phyloP scores from a whole-genome alignment of 2,888 invertebrate species.

The Drosophila paramelanica region DNA sequence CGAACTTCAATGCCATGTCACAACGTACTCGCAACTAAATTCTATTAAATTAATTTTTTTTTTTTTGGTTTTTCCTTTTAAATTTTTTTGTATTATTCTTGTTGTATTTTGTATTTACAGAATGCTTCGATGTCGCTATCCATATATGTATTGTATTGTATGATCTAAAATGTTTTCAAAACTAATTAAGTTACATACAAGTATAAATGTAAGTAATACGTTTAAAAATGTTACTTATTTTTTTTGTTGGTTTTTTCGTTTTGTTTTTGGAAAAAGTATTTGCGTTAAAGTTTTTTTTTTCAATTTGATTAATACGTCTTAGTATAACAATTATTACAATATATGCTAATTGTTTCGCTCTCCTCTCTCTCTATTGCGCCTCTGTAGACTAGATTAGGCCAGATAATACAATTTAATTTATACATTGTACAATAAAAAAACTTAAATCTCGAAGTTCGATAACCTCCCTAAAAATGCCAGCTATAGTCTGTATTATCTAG shows the following conservation, averaged over 20 bases:
- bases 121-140: slow-evolving; percentile 80
- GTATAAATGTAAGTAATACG: slow-evolving; percentile 76
- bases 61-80: slow-evolving; percentile 24
- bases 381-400: slow-evolving; percentile 19
- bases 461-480: slow-evolving; percentile 46
- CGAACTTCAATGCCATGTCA: slow-evolving; percentile 25
- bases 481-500: slow-evolving; percentile 42
- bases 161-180: slow-evolving; percentile 80
- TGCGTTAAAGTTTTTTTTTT: slow-evolving; percentile 50
- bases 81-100: slow-evolving; percentile 22
- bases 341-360: slow-evolving; percentile 68
- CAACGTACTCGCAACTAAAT: slow-evolving; percentile 46
- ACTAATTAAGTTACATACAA: slow-evolving; percentile 74
- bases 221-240: slow-evolving; percentile 71
- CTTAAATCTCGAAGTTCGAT: slow-evolving; percentile 20
- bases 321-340: slow-evolving; percentile 70
- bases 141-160: slow-evolving; percentile 54
- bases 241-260: slow-evolving; percentile 16
- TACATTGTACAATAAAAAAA: slow-evolving; percentile 37
- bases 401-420: slow-evolving; percentile 13
- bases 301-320: slow-evolving; percentile 78
- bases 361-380: slow-evolving; percentile 4
- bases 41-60: slow-evolving; percentile 34
- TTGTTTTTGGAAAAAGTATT: slow-evolving; percentile 73
- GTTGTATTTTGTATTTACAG: slow-evolving; percentile 71